Evolutionary conservation across 2,888 invertebrate species (phyloP), one percentile per base, ranked within the genome.

Genomic region (Tetranychus truncatus): DNA sequence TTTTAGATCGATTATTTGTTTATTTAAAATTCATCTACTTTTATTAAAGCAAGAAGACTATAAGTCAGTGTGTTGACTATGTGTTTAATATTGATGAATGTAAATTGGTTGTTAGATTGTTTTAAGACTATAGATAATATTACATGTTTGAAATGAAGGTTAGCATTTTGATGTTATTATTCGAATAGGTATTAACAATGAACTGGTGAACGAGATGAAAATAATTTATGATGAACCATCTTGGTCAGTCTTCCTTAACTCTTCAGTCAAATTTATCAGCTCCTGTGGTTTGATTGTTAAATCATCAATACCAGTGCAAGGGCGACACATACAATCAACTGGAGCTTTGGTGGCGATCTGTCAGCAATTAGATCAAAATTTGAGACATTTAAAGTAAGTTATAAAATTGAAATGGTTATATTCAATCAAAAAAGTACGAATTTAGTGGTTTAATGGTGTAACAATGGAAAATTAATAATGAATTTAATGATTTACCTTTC

Each of bases 341-440:
- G 94, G 94, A 18, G 93, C 93, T 83, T 92, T 91, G 6, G 93
- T 94, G n/a, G 89, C 87, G 3, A 93, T 90, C 91, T 91, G 80
- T 6, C 20, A 21, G 8, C 5, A 21, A 20, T 69, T 69, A 20
- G 11, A 9, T 20, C 20, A 69, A 24, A 24, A 24, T 24, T 24
- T 24, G 24, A 66, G 74, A 84, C 81, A 78, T 9, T 71, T 15
- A 44, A 75, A 65, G 20, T 74, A 24, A 7, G 44, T 72, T 72
- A 8, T 21, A 20, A 55, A 65, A 21, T 8, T 11, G 15, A 73
- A 46, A 46, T 45, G 34, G 3, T 34, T 34, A 34, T 1, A 5
- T 34, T 34, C 34, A 34, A 34, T 34, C 34, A 4, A 34, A 34
- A 3, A 34, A 34, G 34, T 34, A 34, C 34, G 4, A 34, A 34